These are phyloP conservation scores for Anorthoa munda DNA, from an alignment of 2,888 invertebrate genomes.

Conservation along the genomic window DNA sequence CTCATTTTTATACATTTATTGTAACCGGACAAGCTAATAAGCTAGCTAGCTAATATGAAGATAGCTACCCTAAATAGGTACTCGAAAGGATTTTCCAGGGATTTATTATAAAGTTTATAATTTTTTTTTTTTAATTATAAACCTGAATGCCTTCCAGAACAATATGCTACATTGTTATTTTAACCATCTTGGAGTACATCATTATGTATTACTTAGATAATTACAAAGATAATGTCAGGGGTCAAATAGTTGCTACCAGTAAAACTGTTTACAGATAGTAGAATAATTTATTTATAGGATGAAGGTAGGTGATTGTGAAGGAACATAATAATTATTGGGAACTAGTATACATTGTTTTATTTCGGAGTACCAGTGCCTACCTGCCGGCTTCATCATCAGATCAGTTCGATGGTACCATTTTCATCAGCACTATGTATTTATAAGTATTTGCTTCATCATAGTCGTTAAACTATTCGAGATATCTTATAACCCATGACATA, in stretches of 20 bases:
- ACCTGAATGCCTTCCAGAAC: constrained; percentile 3
- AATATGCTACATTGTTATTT: constrained; percentile 7
- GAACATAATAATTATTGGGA: too few species aligned
- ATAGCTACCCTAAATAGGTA: not conserved
- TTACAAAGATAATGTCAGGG: constrained; percentile 36
- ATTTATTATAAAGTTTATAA: not conserved
- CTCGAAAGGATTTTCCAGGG: not conserved
- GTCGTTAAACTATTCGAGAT: too few species aligned
- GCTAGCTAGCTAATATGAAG: too few species aligned
- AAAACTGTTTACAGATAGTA: constrained; percentile 21
- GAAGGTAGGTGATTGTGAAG: not conserved
- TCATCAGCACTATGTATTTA: too few species aligned
- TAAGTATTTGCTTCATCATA: too few species aligned
- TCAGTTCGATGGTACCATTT: too few species aligned
- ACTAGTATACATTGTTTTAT: too few species aligned
- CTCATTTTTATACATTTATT: not conserved
- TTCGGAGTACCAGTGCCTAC: too few species aligned
- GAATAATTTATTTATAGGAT: constrained; percentile 10
- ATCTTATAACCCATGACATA: too few species aligned
- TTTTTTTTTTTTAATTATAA: too few species aligned
- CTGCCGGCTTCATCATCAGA: too few species aligned
- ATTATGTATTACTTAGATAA: constrained; percentile 24
- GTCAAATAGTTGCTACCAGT: constrained; percentile 39
- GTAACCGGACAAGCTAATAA: too few species aligned
- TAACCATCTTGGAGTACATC: constrained; percentile 21